These are phyloP conservation scores for Pristionchus exspectatus DNA, from an alignment of 2,888 invertebrate species.

Conservation along the genomic window DNA sequence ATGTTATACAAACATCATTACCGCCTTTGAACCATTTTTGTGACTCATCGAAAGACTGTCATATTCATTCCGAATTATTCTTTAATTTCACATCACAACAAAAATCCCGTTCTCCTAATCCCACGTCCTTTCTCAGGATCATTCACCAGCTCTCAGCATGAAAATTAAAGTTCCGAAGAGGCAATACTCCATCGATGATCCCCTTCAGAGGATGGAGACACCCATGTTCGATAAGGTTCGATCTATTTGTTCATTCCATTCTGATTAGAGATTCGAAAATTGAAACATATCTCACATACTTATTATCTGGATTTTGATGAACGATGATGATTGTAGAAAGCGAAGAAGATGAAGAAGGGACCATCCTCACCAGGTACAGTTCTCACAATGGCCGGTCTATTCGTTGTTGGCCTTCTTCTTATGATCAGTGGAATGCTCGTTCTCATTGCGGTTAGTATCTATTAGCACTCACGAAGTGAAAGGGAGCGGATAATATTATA, in stretches of 20 bases:
- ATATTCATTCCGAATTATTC: background rate
- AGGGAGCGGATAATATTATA: too few species aligned
- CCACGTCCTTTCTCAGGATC: conserved; percentile 62
- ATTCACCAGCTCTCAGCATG: conserved; percentile 69
- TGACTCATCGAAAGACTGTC: background rate
- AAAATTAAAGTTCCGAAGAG: conserved; percentile 71
- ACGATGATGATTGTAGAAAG: background rate
- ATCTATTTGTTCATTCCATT: background rate
- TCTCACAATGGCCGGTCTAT: conserved; percentile 75
- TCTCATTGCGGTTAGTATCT: conserved; percentile 68
- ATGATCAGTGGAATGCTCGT: conserved; percentile 76
- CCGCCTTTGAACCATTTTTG: background rate
- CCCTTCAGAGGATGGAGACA: conserved; percentile 72
- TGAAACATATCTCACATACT: too few species aligned
- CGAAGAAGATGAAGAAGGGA: conserved; percentile 68
- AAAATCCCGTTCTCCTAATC: background rate
- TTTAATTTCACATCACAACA: background rate
- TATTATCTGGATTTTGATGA: background rate
- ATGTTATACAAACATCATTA: too few species aligned
- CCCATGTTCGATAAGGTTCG: conserved; percentile 73
- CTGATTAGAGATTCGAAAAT: too few species aligned
- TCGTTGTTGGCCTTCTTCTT: conserved; percentile 75
- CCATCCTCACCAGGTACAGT: conserved; percentile 77
- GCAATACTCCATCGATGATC: conserved; percentile 72
- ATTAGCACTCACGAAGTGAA: background rate